Percentiles rank a stretch among this genome's conserved stretches.
These are phyloP conservation scores for Erannis defoliaria DNA, from an alignment of 2,888 invertebrate species.

Conservation along the genomic window DNA sequence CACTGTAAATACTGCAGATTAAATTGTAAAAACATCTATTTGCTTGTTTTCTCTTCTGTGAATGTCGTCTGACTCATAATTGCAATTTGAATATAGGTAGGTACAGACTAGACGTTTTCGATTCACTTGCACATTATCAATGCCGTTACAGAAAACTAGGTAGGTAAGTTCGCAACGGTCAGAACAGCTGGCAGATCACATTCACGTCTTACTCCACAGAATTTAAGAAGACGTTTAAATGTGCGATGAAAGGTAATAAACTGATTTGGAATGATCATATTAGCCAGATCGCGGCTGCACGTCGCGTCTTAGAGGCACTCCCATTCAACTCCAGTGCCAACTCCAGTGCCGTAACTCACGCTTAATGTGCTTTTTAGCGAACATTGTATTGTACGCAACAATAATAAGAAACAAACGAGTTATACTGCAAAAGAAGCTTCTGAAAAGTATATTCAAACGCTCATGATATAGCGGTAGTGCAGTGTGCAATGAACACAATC, in stretches of 20 bases:
- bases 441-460: conserved; percentile 47
- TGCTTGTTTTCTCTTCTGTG: conserved; percentile 3
- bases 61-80: conserved; percentile 9
- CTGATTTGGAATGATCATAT: conserved; percentile 45
- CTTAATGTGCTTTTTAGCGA: conserved; percentile 62
- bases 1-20: conserved; percentile 56
- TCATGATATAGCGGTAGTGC: conserved; percentile 41
- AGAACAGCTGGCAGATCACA: conserved; percentile 11
- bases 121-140: conserved; percentile 6
- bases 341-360: conserved; percentile 66
- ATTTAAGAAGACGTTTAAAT: conserved; percentile 15
- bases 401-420: too few relatives aligned
- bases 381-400: conserved; percentile 47
- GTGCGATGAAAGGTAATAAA: conserved; percentile 31
- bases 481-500: conserved; percentile 41
- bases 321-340: conserved; percentile 65
- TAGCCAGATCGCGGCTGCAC: conserved; percentile 42
- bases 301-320: conserved; percentile 47
- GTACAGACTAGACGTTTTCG: background rate
- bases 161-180: background rate
- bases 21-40: conserved; percentile 6
- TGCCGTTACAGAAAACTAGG: conserved; percentile 1
- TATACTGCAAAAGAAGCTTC: conserved; percentile 54
- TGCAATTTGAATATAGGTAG: background rate
- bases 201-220: conserved; percentile 8